Evolutionary conservation across 2,888 invertebrate species (phyloP).

Genomic region (Tuberolachnus salignus): DNA sequence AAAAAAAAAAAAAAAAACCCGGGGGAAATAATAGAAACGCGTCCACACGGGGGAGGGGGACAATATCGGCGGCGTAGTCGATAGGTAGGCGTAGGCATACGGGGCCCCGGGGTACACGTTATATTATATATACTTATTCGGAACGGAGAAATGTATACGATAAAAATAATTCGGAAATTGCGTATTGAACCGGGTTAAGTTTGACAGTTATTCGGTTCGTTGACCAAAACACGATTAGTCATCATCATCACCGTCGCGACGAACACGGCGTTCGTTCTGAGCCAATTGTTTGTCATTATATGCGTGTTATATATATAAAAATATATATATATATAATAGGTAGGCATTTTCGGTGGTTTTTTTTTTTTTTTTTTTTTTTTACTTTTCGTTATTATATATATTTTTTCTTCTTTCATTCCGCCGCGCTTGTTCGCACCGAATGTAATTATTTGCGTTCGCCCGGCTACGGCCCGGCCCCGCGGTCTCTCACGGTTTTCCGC

Average conservation of each 20-base stretch:
- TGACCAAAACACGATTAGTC: constrained; percentile 54
- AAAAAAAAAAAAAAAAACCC: background rate
- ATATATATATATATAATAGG: constrained; percentile 12
- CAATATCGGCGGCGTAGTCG: background rate
- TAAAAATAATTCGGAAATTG: constrained; percentile 51
- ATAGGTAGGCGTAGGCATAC: too few relatives aligned
- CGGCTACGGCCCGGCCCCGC: too few relatives aligned
- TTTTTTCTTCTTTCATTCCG: background rate
- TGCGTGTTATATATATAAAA: background rate
- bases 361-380: constrained; percentile 9
- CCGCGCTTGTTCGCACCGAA: background rate
- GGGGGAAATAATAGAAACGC: constrained; percentile 10
- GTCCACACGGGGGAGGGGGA: background rate
- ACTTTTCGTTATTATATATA: too few relatives aligned
- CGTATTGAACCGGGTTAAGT: constrained; percentile 55
- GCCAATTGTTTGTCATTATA: constrained; percentile 47
- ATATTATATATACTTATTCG: background rate
- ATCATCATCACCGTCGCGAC: constrained; percentile 17
- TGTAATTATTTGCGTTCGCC: constrained; percentile 36
- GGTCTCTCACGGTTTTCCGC: constrained; percentile 28
- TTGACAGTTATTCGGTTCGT: constrained; percentile 55
- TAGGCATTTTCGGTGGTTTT: background rate
- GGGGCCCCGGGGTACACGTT: too few relatives aligned
- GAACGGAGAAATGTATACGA: constrained; percentile 22
- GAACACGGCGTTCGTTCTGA: constrained; percentile 38